Percentiles rank a stretch among this genome's conserved stretches.
phyloP scores from a whole-genome alignment of 2,113 vertebrate species.

The Pheucticus melanocephalus region DNA sequence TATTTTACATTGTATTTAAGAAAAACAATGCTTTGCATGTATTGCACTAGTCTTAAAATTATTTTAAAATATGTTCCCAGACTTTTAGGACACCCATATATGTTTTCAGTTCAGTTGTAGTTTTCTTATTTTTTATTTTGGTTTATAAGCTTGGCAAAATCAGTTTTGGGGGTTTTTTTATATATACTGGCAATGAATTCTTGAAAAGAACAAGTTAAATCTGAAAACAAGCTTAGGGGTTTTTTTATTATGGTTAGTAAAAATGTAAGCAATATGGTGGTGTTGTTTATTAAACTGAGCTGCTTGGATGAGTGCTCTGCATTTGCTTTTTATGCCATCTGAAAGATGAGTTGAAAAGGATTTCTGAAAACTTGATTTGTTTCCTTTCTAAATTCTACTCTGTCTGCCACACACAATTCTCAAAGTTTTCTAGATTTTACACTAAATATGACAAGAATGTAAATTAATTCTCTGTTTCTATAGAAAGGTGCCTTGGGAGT shows the following conservation, averaged over 20 bases:
- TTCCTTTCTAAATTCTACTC: not conserved
- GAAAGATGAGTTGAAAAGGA: not conserved
- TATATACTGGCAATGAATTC: not conserved
- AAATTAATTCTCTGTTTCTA: slow-evolving; percentile 2
- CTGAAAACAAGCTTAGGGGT: not conserved
- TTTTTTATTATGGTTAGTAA: not conserved
- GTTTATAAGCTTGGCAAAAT: not conserved
- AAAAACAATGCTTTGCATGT: not conserved
- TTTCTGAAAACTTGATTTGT: not conserved
- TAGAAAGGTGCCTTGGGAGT: not conserved
- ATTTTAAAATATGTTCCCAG: not conserved
- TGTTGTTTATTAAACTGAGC: not conserved
- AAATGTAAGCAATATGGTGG: not conserved
- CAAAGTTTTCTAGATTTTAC: not conserved
- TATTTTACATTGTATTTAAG: not conserved
- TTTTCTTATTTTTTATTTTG: not conserved
- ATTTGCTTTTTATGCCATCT: not conserved
- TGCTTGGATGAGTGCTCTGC: not conserved
- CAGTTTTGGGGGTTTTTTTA: not conserved
- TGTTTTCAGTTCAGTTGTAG: not conserved
- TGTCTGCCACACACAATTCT: not conserved
- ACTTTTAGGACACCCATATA: not conserved
- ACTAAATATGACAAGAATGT: slow-evolving; percentile 3
- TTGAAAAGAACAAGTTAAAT: not conserved
- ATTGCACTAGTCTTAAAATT: not conserved